Evolutionary conservation across 2,888 invertebrate species (phyloP).

Genomic region (Tribolium freemani): DNA sequence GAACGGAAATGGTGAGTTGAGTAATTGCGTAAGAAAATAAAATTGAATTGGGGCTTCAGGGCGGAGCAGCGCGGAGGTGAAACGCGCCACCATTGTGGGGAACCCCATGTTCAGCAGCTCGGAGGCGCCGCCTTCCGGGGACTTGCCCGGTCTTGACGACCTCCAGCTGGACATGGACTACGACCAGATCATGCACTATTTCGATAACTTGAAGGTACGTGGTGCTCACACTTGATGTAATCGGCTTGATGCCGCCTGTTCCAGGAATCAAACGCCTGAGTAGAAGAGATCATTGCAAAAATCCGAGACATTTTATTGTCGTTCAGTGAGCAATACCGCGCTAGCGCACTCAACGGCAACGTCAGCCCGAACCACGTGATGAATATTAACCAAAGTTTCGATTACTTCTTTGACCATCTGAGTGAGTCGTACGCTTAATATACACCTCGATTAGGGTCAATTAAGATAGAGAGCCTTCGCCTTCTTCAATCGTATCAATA

Average conservation of each 20-base stretch:
- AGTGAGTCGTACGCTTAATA: slow-evolving; percentile 76
- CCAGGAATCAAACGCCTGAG: slow-evolving; percentile 91
- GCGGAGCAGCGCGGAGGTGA: slow-evolving; percentile 76
- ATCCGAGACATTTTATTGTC: slow-evolving; percentile 84
- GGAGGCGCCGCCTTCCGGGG: slow-evolving; percentile 58
- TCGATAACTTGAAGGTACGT: slow-evolving; percentile 95
- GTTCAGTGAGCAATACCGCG: slow-evolving; percentile 78
- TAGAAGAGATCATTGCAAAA: slow-evolving; percentile 89
- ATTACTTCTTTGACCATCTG: slow-evolving; percentile 76
- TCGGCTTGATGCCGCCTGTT: background rate
- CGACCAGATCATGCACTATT: slow-evolving; percentile 98
- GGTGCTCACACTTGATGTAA: slow-evolving; percentile 5
- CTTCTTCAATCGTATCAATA: slow-evolving; percentile 48
- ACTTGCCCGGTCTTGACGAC: slow-evolving; percentile 83
- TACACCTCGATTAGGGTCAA: slow-evolving; percentile 53
- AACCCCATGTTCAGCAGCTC: slow-evolving; percentile 86
- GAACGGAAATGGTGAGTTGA: slow-evolving; percentile 53
- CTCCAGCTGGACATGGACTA: slow-evolving; percentile 92
- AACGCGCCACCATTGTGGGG: slow-evolving; percentile 88
- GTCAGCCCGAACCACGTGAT: slow-evolving; percentile 62
- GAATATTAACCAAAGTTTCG: slow-evolving; percentile 72
- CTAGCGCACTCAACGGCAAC: slow-evolving; percentile 67
- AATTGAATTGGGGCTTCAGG: slow-evolving; percentile 46
- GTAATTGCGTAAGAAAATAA: background rate
- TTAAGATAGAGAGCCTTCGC: slow-evolving; percentile 51